phyloP scores from a whole-genome alignment of 2,797 vertebrate species.

The Hyperoplus immaculatus region DNA sequence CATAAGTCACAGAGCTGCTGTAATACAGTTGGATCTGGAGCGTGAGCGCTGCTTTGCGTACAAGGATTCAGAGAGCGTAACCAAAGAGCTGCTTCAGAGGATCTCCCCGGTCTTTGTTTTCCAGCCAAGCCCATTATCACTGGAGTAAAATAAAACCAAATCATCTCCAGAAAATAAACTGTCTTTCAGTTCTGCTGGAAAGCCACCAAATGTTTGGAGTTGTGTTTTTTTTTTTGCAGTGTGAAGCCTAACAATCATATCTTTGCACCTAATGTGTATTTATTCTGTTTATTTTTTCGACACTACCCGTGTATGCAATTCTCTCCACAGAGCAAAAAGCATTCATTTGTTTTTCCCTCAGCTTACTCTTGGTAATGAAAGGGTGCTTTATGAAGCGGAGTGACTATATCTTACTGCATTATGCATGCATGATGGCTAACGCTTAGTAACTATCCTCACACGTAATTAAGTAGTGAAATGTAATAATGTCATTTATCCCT shows the following conservation, averaged over 20 bases:
- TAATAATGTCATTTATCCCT: constrained; percentile 82
- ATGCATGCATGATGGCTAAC: constrained; percentile 73
- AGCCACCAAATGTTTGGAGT: constrained; percentile 36
- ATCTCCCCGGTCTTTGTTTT: constrained; percentile 68
- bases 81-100: constrained; percentile 68
- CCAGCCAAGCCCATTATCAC: constrained; percentile 73
- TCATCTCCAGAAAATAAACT: constrained; percentile 73
- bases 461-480: constrained; percentile 83
- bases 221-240: constrained; percentile 30
- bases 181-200: constrained; percentile 55
- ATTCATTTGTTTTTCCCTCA: constrained; percentile 49
- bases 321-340: background rate
- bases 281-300: constrained; percentile 20
- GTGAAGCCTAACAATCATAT: constrained; percentile 26
- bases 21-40: constrained; percentile 75
- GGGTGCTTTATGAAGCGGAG: constrained; percentile 66
- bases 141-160: constrained; percentile 24
- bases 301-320: background rate
- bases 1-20: constrained; percentile 79
- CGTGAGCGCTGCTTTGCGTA: constrained; percentile 66
- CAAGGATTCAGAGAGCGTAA: constrained; percentile 65
- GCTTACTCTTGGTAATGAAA: constrained; percentile 58
- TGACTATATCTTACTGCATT: constrained; percentile 68
- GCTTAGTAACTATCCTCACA: constrained; percentile 81
- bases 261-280: constrained; percentile 27